Percentiles rank a stretch among this genome's conserved stretches.
phyloP scores from a whole-genome alignment of 2,888 invertebrate genomes.

The Tuberolachnus salignus region DNA sequence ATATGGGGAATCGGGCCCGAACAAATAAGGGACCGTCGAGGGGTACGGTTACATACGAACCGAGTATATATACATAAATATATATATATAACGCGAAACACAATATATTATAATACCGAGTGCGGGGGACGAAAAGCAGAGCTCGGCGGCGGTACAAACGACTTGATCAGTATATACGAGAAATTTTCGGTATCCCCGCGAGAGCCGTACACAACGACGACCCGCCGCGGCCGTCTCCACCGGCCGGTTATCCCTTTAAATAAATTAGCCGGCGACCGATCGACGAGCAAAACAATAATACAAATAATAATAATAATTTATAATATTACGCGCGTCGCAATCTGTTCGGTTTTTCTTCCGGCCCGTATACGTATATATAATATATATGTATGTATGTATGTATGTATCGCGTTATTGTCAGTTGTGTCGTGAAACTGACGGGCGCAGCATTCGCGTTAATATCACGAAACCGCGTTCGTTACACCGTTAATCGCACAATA shows the following conservation, averaged over 20 bases:
- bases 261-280: conserved; percentile 46
- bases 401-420: too few species aligned
- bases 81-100: not conserved
- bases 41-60: too few species aligned
- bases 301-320: too few species aligned
- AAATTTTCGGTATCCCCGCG: conserved; percentile 42
- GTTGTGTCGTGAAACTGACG: too few species aligned
- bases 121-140: not conserved
- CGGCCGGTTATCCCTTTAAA: conserved; percentile 33
- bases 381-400: too few species aligned
- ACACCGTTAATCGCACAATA: too few species aligned
- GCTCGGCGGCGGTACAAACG: conserved; percentile 25
- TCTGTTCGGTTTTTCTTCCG: not conserved
- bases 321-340: not conserved
- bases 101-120: too few species aligned
- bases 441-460: too few species aligned
- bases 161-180: conserved; percentile 52
- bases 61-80: too few species aligned
- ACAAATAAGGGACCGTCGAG: not conserved
- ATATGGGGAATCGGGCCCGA: conserved; percentile 13
- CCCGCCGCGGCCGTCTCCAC: conserved; percentile 2
- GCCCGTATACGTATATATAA: too few species aligned
- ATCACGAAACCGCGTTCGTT: too few species aligned
- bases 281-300: conserved; percentile 39
- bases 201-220: conserved; percentile 20